Conservation (phyloP, 2,797 vertebrate genomes). For the Crypturellus tataupa region DNA sequence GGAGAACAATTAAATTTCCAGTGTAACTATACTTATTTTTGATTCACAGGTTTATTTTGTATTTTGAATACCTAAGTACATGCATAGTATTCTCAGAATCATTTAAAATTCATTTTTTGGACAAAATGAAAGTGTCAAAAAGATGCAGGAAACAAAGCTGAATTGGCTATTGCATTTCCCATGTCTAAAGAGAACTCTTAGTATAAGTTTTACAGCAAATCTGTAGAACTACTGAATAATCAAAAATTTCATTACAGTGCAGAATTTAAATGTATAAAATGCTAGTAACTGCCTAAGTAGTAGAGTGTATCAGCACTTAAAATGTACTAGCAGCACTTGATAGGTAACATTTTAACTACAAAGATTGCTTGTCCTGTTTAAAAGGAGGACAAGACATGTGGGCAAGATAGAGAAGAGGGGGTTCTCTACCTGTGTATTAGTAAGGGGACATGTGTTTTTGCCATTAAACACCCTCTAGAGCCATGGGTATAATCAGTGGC, state of each 20-base stretch:
- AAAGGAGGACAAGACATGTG: background rate
- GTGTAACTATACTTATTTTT: background rate
- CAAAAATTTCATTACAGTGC: background rate
- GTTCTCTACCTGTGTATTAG: background rate
- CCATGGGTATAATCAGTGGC: background rate
- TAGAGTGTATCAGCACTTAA: background rate
- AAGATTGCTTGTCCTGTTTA: background rate
- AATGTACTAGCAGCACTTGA: background rate
- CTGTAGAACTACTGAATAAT: background rate
- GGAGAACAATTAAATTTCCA: background rate
- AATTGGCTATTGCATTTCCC: background rate
- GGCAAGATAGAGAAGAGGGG: background rate
- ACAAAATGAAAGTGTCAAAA: background rate
- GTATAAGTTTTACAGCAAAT: background rate
- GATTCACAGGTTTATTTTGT: background rate
- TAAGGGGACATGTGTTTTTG: background rate
- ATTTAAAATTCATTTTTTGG: background rate
- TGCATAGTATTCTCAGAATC: background rate
- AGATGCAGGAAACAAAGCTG: background rate
- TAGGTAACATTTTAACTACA: background rate
- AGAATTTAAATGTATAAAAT: background rate
- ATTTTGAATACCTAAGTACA: background rate
- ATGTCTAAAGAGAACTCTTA: background rate
- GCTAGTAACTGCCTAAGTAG: background rate
- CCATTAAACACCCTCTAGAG: conserved; percentile 31